Evolutionary conservation across 2,797 vertebrate genomes (phyloP).

Genomic region (Ctenopoma multispine): DNA sequence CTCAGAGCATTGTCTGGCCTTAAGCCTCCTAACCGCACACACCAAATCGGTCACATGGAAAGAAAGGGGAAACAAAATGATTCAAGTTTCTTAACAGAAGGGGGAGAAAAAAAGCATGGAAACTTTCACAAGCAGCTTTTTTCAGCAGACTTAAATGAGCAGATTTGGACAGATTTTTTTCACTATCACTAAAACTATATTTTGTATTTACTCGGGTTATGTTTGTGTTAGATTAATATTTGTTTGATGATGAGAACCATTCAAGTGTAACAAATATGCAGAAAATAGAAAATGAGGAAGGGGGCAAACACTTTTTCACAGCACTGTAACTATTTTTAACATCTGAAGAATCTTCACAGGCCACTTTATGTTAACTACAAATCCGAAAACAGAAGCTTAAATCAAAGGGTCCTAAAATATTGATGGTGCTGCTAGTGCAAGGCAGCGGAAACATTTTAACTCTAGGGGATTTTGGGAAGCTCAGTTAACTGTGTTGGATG

Average conservation of each 20-base stretch:
- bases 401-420: slow-evolving; percentile 64
- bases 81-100: background rate
- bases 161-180: too few species aligned
- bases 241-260: too few species aligned
- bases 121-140: slow-evolving; percentile 50
- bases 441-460: slow-evolving; percentile 40
- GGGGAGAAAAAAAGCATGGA: slow-evolving; percentile 2
- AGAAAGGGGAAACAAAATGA: slow-evolving; percentile 25
- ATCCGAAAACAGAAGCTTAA: slow-evolving; percentile 50
- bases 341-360: slow-evolving; percentile 55
- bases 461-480: slow-evolving; percentile 49
- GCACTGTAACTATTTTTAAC: slow-evolving; percentile 54
- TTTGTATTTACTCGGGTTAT: too few species aligned
- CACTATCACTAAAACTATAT: too few species aligned
- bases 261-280: too few species aligned
- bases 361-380: slow-evolving; percentile 37
- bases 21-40: background rate
- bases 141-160: slow-evolving; percentile 33
- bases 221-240: too few species aligned
- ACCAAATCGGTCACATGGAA: slow-evolving; percentile 23
- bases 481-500: slow-evolving; percentile 42
- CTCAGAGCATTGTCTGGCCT: too few species aligned
- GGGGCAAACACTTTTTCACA: too few species aligned
- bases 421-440: slow-evolving; percentile 40
- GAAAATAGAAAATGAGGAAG: too few species aligned